Conservation (phyloP, 2,797 vertebrate genomes). For the Numenius phaeopus region DNA sequence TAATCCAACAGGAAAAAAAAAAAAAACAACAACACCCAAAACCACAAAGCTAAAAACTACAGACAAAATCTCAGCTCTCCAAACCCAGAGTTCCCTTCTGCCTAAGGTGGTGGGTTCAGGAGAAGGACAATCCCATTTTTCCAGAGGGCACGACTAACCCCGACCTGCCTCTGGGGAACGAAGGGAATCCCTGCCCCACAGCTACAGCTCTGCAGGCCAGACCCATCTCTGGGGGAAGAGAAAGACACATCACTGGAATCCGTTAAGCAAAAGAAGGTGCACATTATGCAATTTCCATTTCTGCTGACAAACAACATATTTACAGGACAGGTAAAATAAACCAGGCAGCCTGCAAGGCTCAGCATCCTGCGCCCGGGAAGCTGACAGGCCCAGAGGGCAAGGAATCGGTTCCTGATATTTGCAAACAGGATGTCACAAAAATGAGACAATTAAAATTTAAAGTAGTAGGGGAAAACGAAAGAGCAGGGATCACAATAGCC, state of each 20-base stretch:
- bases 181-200: neutral
- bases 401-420: neutral
- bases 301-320: conserved; percentile 7
- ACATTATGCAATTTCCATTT: neutral
- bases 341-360: neutral
- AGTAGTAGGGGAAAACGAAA: conserved; percentile 30
- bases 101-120: neutral
- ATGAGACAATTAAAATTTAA: neutral
- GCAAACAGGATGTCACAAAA: conserved; percentile 13
- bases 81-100: neutral
- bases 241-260: neutral
- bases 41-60: neutral
- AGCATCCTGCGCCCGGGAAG: neutral
- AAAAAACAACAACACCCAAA: no score
- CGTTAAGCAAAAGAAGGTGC: neutral
- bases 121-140: neutral
- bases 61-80: neutral
- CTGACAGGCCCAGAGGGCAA: neutral
- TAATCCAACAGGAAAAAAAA: neutral
- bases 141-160: neutral
- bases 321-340: conserved; percentile 31
- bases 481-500: conserved; percentile 8
- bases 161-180: neutral
- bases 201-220: neutral
- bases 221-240: neutral